Evolutionary conservation across 2,797 vertebrate genomes (phyloP), one percentile per base, ranked within the genome.

Genomic region (Danio choprae): DNA sequence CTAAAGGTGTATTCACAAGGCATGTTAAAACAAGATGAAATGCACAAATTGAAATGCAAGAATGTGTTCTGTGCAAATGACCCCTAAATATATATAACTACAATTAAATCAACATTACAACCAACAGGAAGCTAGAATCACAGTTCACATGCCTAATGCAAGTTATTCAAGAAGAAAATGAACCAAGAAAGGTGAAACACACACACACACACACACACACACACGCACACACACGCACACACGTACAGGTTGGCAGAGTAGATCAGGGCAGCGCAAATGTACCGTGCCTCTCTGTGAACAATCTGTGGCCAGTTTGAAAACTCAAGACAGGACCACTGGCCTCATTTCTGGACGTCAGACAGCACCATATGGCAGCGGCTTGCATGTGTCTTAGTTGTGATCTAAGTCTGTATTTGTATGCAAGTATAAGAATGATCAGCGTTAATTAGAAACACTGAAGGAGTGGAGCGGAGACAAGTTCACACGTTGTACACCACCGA

Each of bases 301-400:
- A 90, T 93, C 92, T 89, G 80, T 93, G 91, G 91, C 89, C 90
- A 89, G 91, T 93, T 92, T 93, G 92, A 93, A 94, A 89, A 88
- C 93, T 92, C 89, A 94, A 29, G 92, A 92, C 93, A 94, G 91
- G 91, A 91, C 90, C 90, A 91, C 89, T 94, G 93, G 92, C 93
- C 93, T 92, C 93, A 92, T 94, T 94, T 94, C 90, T 89, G 91
- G 90, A 92, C 92, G 93, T 93, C 91, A 94, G 91, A 93, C 93
- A 93, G 92, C 92, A 89, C 93, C 93, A 94, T 94, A 94, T 94
- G 93, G 92, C 89, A 93, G 85, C 87, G 87, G 88, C 82, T 86
- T 89, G 87, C 86, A 79, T 69, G 86, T 86, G 88, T 91, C 92
- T 91, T 91, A 89, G 90, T 93, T 93, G 93, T 88, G 93, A 90